Evolutionary conservation across 2,113 vertebrate species (phyloP).

Genomic region (Agelaius tricolor): DNA sequence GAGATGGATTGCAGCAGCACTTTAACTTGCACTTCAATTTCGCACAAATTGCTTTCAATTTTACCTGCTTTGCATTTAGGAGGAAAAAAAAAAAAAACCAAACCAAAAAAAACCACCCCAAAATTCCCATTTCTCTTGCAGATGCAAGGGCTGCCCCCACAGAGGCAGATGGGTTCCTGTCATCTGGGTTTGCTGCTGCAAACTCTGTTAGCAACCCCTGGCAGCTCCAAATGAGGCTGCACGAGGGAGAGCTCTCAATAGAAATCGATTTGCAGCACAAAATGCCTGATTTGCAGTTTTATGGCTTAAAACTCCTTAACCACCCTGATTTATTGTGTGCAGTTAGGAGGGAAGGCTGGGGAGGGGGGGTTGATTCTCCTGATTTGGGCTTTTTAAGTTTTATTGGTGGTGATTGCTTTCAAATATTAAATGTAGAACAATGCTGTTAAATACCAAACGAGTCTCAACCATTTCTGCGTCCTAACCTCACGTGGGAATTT

Average conservation of each 20-base stretch:
- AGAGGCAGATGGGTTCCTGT: constrained; percentile 11
- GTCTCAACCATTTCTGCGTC: not conserved
- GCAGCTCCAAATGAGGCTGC: constrained; percentile 44
- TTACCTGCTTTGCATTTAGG: constrained; percentile 1
- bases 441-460: not conserved
- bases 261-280: constrained; percentile 50
- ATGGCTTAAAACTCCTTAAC: constrained; percentile 44
- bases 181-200: not conserved
- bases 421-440: not conserved
- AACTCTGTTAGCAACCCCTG: not conserved
- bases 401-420: not conserved
- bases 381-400: not conserved
- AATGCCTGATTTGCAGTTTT: constrained; percentile 65
- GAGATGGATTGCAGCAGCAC: not conserved
- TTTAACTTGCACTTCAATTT: not conserved
- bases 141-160: not conserved
- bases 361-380: not conserved
- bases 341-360: not conserved
- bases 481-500: not conserved
- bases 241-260: constrained; percentile 19
- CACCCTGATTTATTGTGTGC: constrained; percentile 26
- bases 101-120: not conserved
- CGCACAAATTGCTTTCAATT: constrained; percentile 32
- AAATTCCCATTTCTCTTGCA: constrained; percentile 2
- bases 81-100: not conserved